Conservation (phyloP, 2,888 invertebrate genomes). For the Agrochola circellaris region DNA sequence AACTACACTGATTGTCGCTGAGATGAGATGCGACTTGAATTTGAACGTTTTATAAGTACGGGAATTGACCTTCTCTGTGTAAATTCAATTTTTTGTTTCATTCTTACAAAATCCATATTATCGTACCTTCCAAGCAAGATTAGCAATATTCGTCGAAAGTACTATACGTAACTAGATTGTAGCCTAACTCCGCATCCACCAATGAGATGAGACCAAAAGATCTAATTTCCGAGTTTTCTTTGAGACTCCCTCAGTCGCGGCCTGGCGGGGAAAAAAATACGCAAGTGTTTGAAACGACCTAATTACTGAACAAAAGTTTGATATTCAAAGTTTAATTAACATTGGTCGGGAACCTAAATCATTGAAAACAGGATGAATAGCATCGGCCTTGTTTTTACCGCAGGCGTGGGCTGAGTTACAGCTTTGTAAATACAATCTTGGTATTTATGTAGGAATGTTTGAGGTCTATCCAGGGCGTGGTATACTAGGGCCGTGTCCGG, state of each 20-base stretch:
- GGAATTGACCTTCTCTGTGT: too few species aligned
- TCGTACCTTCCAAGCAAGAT: neutral
- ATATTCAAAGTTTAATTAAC: slow-evolving; percentile 49
- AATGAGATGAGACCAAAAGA: slow-evolving; percentile 20
- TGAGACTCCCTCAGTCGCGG: neutral
- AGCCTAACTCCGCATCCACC: neutral
- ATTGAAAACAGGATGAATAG: slow-evolving; percentile 8
- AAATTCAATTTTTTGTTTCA: neutral
- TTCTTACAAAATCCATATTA: neutral
- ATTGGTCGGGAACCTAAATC: slow-evolving; percentile 27
- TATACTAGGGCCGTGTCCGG: too few species aligned
- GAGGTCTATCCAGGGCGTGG: too few species aligned
- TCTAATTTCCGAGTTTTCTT: slow-evolving; percentile 25
- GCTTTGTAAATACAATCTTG: neutral
- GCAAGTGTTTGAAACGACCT: slow-evolving; percentile 51
- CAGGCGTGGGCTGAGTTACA: neutral
- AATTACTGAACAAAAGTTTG: slow-evolving; percentile 52
- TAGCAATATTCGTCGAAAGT: neutral
- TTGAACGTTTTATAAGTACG: neutral
- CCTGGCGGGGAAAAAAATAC: slow-evolving; percentile 36
- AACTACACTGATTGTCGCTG: neutral
- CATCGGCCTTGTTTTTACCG: neutral
- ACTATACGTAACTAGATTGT: neutral
- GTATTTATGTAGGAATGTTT: neutral
- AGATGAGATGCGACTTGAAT: neutral